Evolutionary conservation across 1,140 invertebrate species (phyloP), one percentile per base, ranked within the genome.

Genomic region (Monomorium pharaonis): DNA sequence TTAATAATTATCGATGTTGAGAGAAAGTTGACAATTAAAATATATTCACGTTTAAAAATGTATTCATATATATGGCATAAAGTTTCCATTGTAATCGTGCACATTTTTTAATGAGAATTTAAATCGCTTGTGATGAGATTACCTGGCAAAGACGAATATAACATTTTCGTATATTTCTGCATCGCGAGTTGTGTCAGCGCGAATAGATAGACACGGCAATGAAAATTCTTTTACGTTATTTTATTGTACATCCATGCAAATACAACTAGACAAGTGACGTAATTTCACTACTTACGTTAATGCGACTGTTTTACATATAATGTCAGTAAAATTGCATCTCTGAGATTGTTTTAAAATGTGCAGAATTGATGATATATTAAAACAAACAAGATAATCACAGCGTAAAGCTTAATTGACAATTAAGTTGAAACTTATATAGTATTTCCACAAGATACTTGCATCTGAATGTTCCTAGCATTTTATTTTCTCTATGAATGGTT

Each of bases 31-130:
- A 4, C 12, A 81, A 69, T 70, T 54, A 56, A 67, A 70, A 42
- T 67, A 51, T 63, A 65, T 78, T 21, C n/a, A 37, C 0, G 2
- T 54, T 21, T 21, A 54, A 51, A 69, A 69, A 80, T 42, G 2
- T 54, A 10, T 30, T 42, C 18, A 1, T n/a, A 10, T 21, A 14
- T 27, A 27, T 9, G 12, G 10, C 44, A 4, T 24, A 14, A 27
- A 51, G 18, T 49, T 65, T 49, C 44, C 60, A 18, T 12, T 33
- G 10, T 56, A 49, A 56, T 54, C 21, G 44, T 24, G 21, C 21
- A 24, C 33, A n/a, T 33, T 70, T 70, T 80, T 69, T 56, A 81
- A 81, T 69, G 77, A 81, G 24, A 70, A 81, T 81, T 70, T 81
- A 81, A 81, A 81, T 56, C 49, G 24, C 33, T 69, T 16, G 33